Conservation (phyloP, 1,140 invertebrate genomes). For the Anoplolepis gracilipes region DNA sequence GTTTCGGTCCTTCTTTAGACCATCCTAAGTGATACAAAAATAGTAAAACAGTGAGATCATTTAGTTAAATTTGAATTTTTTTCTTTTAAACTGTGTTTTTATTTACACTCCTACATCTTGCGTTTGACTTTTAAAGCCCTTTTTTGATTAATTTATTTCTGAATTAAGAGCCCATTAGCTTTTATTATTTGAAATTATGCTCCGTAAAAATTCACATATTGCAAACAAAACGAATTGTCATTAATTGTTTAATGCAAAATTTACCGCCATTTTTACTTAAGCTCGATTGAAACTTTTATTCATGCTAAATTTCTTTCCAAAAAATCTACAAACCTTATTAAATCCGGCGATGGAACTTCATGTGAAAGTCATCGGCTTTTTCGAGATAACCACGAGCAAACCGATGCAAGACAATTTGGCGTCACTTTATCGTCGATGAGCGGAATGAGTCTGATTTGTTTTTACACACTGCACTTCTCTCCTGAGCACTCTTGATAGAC, state of each 20-base stretch:
- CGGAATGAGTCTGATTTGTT: slow-evolving; percentile 37
- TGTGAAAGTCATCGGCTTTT: neutral
- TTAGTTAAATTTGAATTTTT: too few relatives aligned
- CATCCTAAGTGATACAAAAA: too few relatives aligned
- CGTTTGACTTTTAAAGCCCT: too few relatives aligned
- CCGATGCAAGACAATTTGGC: neutral
- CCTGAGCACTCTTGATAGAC: slow-evolving; percentile 17
- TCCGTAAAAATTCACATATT: neutral
- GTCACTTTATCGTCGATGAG: neutral
- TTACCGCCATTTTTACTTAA: neutral
- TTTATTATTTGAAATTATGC: neutral
- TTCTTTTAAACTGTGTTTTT: too few relatives aligned
- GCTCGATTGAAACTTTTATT: neutral
- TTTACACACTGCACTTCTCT: slow-evolving; percentile 50
- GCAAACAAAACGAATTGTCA: neutral
- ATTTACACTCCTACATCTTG: too few relatives aligned
- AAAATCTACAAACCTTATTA: slow-evolving; percentile 32
- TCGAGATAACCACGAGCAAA: neutral
- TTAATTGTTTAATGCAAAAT: neutral
- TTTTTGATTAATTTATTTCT: too few relatives aligned
- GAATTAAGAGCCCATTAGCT: too few relatives aligned
- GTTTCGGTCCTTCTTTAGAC: too few relatives aligned
- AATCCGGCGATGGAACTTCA: slow-evolving; percentile 4
- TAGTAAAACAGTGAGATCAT: too few relatives aligned
- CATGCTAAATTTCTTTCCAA: neutral